These are phyloP conservation scores for Atherinomorus stipes DNA, from an alignment of 2,113 vertebrate species.

Conservation along the genomic window DNA sequence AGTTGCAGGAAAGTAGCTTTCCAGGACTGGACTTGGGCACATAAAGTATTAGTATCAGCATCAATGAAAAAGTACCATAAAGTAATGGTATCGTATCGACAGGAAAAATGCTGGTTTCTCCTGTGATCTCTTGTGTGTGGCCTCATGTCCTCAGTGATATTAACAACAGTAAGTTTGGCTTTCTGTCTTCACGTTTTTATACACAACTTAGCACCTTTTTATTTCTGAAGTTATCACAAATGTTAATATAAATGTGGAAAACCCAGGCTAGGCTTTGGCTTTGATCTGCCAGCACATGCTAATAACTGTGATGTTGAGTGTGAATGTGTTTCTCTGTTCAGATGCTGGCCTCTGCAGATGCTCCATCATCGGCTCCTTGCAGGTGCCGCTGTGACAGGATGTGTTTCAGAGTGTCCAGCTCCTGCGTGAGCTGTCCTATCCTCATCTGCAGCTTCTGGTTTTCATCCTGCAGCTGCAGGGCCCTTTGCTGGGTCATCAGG, in stretches of 20 bases:
- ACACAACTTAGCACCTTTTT: not conserved
- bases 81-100: no score
- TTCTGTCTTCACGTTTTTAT: no score
- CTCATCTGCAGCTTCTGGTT: conserved; percentile 89
- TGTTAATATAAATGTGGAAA: not conserved
- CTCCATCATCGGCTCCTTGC: conserved; percentile 60
- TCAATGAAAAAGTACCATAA: no score
- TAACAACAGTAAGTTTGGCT: no score
- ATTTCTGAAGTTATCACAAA: conserved; percentile 1
- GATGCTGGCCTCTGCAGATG: conserved; percentile 39
- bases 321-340: conserved; percentile 25
- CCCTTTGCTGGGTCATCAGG: conserved; percentile 89
- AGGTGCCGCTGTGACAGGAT: conserved; percentile 89
- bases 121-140: no score
- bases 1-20: no score
- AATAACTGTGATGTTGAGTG: not conserved
- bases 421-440: conserved; percentile 89
- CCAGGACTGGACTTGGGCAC: no score
- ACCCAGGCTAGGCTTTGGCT: not conserved
- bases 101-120: no score
- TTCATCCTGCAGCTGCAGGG: conserved; percentile 89
- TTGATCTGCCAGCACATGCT: not conserved
- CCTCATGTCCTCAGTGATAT: no score
- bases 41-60: no score
- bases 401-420: conserved; percentile 89